A percentile compares a stretch with the other conserved stretches of the same genome.
Conservation (phyloP, 2,797 vertebrate genomes). For the Rhinichthys osculus region DNA sequence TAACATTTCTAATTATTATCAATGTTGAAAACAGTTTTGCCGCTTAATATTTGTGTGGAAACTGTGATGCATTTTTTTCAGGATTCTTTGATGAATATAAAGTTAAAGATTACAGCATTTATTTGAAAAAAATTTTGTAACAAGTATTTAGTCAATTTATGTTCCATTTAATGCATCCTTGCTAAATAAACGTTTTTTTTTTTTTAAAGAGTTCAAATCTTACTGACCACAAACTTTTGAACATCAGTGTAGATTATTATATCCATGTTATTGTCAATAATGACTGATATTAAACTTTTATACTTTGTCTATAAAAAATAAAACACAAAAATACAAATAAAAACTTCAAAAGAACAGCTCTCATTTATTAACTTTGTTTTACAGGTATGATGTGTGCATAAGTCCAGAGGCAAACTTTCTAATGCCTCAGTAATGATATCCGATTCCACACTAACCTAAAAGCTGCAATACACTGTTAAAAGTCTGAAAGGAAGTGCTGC, state of each 20-base stretch:
- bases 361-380: too few species aligned
- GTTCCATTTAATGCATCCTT: neutral
- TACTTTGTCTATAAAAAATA: neutral
- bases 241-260: neutral
- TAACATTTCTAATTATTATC: neutral
- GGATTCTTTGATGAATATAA: neutral
- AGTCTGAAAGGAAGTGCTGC: conserved; percentile 43
- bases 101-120: too few species aligned
- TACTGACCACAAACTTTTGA: neutral
- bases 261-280: neutral
- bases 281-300: neutral
- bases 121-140: too few species aligned
- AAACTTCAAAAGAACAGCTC: neutral
- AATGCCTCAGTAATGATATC: neutral
- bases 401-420: neutral
- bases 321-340: neutral
- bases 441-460: neutral
- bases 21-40: neutral
- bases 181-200: neutral
- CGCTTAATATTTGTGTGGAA: neutral
- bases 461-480: neutral
- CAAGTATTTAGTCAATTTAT: neutral
- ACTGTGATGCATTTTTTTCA: neutral
- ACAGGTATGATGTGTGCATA: neutral
- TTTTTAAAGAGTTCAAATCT: neutral